A percentile compares a stretch with the other conserved stretches of the same genome.
These are phyloP conservation scores for Agapornis canus DNA, from an alignment of 2,797 vertebrate species.

Conservation along the genomic window DNA sequence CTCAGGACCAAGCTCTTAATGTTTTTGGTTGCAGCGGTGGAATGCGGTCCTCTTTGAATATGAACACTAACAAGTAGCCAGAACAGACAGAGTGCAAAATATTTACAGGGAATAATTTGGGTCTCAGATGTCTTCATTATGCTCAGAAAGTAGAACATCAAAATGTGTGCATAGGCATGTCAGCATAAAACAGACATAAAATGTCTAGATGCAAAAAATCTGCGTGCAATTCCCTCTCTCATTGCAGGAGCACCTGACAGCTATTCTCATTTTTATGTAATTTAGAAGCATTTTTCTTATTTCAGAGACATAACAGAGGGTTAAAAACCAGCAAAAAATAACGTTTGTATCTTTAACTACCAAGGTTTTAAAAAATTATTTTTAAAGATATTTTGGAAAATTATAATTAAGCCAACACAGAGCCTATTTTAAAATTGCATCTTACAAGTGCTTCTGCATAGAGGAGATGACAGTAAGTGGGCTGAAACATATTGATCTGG, in stretches of 20 bases:
- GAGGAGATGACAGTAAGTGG: not conserved
- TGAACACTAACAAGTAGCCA: not conserved
- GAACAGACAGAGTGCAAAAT: not conserved
- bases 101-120: slow-evolving; percentile 6
- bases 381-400: not conserved
- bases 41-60: not conserved
- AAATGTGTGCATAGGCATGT: not conserved
- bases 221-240: not conserved
- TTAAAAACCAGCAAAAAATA: not conserved
- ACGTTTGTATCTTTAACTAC: not conserved
- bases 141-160: slow-evolving; percentile 24
- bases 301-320: not conserved
- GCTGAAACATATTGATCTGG: not conserved
- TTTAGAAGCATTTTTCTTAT: not conserved
- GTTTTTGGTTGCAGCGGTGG: not conserved
- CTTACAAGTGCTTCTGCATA: not conserved
- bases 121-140: slow-evolving; percentile 24
- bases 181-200: not conserved
- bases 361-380: not conserved
- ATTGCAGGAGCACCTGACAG: not conserved
- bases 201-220: not conserved
- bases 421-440: not conserved
- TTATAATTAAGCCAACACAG: not conserved
- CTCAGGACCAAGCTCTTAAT: not conserved
- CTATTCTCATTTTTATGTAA: not conserved